Conservation (phyloP, 2,797 vertebrate genomes). For the Notamacropus eugenii region DNA sequence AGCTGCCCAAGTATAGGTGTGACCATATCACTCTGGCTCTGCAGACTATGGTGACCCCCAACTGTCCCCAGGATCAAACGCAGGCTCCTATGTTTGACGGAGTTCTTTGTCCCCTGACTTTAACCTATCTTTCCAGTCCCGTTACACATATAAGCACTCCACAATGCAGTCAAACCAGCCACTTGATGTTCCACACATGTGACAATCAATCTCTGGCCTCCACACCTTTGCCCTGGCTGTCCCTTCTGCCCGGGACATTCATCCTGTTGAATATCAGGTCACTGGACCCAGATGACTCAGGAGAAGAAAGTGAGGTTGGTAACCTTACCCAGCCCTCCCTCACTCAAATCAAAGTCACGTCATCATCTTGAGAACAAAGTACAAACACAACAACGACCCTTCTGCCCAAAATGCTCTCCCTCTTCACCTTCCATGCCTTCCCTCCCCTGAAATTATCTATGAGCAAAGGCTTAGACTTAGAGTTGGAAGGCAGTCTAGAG, state of each 20-base stretch:
- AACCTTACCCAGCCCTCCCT: no score
- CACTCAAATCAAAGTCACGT: no score
- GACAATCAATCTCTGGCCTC: not conserved
- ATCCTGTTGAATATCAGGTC: no score
- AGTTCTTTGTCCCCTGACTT: not conserved
- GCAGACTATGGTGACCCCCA: not conserved
- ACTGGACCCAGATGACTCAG: no score
- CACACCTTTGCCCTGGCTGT: not conserved
- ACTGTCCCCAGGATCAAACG: not conserved
- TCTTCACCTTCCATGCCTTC: not conserved
- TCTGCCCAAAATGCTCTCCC: not conserved
- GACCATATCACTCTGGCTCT: not conserved
- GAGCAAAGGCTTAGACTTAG: not conserved
- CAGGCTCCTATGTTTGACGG: not conserved
- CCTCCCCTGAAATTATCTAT: not conserved
- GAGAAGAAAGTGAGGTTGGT: no score
- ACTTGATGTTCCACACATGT: not conserved
- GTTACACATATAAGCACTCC: not conserved
- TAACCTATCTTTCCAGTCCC: not conserved
- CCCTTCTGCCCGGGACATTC: no score
- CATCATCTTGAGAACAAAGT: no score
- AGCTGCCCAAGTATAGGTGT: not conserved
- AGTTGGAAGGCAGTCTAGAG: not conserved
- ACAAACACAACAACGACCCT: no score
- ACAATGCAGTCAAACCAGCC: not conserved